Evolutionary conservation across 2,113 vertebrate species (phyloP), one percentile per base, ranked within the genome.

Genomic region (Chlamydotis undulata): DNA sequence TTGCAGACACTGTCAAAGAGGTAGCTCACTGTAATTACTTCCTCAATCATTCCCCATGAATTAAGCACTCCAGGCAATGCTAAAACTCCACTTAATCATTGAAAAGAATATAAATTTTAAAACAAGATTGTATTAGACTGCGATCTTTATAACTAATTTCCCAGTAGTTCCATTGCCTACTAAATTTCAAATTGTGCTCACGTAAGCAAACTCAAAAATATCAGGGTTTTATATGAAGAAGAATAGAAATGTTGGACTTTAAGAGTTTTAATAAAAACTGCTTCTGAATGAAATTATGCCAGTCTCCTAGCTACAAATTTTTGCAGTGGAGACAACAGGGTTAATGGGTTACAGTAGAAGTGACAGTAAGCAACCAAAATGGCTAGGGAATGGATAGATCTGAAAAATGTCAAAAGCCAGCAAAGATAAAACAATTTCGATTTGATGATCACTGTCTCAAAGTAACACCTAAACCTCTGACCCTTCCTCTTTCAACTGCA

Each of bases 61-160:
- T 93, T 77, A 97, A 97, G 87, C 90, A 96, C 96, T 97, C 89
- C 84, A 93, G 96, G 97, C 96, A 97, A 96, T 83, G 90, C 73
- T 98, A 96, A 97, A 98, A 95, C 63, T 96, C 95, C 17, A 19
- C 94, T 97, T 98, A 97, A 98, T 98, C 97, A 97, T 89, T 92
- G 84, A 95, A 97, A 98, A 97, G 85, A 97, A 75, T 70, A 97
- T 92, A 95, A 93, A 87, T 94, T 97, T 97, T 95, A 97, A 96
- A 96, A 29, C 60, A 88, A 79, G 71, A 96, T 93, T 94, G 57
- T 96, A 96, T 97, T 97, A 97, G 93, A 88, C 79, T 82, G 39
- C 57, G 94, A 95, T 96, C 94, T 97, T 88, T 82, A 89, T 81
- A 94, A 80, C 92, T 97, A 78, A 94, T 97, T 97, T 98, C 45